A percentile compares a stretch with the other conserved stretches of the same genome.
These are phyloP conservation scores for Agrotis segetum DNA, from an alignment of 2,888 invertebrate genomes.

Conservation along the genomic window DNA sequence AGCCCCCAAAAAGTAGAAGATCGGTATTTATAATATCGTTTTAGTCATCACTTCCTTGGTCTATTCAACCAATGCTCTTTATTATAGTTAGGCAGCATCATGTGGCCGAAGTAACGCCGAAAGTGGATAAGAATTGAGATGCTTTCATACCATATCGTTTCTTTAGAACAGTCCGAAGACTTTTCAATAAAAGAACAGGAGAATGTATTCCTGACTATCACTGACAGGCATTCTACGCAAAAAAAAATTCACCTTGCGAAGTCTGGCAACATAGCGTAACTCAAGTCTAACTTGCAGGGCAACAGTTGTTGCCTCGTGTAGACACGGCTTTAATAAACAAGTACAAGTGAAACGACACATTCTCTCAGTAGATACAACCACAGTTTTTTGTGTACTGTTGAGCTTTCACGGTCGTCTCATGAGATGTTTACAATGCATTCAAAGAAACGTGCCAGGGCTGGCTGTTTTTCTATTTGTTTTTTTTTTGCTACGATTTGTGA, in stretches of 20 bases:
- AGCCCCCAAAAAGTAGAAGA: accelerated
- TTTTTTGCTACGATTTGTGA: neutral
- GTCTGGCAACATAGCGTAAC: neutral
- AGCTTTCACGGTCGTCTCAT: constrained; percentile 61
- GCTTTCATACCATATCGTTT: too few relatives aligned
- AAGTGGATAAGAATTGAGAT: too few relatives aligned
- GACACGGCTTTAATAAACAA: constrained; percentile 43
- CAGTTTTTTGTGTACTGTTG: constrained; percentile 52
- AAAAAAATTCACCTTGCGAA: neutral
- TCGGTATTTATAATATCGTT: too few relatives aligned
- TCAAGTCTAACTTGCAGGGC: neutral
- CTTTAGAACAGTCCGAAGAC: too few relatives aligned
- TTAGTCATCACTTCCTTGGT: neutral
- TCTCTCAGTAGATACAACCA: constrained; percentile 43
- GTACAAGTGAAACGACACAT: constrained; percentile 61
- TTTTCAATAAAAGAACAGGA: too few relatives aligned
- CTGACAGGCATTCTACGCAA: neutral
- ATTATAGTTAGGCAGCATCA: too few relatives aligned
- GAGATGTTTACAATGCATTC: constrained; percentile 62
- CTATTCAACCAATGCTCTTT: too few relatives aligned
- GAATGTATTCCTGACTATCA: neutral
- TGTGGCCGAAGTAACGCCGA: too few relatives aligned
- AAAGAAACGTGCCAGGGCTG: constrained; percentile 52
- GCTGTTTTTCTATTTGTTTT: neutral
- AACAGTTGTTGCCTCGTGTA: constrained; percentile 17